Conservation (phyloP, 1,140 invertebrate genomes). For the Drosophila chauvacae region DNA sequence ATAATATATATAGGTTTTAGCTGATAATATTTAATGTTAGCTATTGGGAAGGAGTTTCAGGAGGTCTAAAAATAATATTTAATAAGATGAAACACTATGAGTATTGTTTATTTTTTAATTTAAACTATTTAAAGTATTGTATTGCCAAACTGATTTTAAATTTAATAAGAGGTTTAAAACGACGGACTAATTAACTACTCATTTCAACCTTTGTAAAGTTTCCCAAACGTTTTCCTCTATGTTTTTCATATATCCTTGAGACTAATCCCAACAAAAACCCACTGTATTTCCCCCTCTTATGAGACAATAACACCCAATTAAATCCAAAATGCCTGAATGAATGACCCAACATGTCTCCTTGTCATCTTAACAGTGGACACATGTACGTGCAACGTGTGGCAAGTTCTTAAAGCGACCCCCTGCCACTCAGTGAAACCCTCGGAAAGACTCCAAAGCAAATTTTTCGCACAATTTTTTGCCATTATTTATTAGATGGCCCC, state of each 20-base stretch:
- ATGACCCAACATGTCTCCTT: constrained; percentile 19
- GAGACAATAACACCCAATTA: constrained; percentile 6
- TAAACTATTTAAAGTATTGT: not conserved
- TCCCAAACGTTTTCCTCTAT: fast-evolving
- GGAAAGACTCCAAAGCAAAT: constrained; percentile 24
- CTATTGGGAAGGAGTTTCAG: too few relatives aligned
- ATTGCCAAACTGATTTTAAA: fast-evolving
- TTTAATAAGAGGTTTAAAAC: not conserved
- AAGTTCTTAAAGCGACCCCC: constrained; percentile 62
- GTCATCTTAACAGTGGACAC: constrained; percentile 22
- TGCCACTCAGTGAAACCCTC: constrained; percentile 13
- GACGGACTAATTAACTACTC: not conserved
- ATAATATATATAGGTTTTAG: constrained; percentile 1
- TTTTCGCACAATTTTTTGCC: constrained; percentile 69
- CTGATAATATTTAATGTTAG: constrained; percentile 2
- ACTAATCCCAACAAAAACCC: not conserved
- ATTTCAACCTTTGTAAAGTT: not conserved
- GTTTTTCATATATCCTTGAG: not conserved
- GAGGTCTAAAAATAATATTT: not conserved
- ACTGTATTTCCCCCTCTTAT: not conserved
- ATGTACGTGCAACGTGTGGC: constrained; percentile 35
- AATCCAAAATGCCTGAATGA: not conserved
- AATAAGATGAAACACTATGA: not conserved
- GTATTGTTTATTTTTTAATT: not conserved
- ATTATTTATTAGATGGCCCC: constrained; percentile 81